Evolutionary conservation across 2,797 vertebrate genomes (phyloP), one percentile per base, ranked within the genome.

Genomic region (Eurystomus glaucurus): DNA sequence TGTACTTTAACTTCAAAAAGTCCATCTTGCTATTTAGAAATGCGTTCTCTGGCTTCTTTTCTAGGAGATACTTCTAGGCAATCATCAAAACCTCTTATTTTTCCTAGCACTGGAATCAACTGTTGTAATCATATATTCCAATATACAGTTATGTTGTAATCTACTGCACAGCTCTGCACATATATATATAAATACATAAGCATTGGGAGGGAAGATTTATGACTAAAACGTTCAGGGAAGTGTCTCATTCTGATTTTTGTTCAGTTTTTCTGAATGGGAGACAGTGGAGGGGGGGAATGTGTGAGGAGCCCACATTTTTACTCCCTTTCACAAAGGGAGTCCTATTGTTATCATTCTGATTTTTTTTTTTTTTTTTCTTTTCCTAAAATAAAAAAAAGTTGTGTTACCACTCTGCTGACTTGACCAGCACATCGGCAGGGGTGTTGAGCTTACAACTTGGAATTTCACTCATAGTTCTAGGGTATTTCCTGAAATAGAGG

Each of bases 1-100:
- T 85, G 43, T 88, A 88, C 77, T 90, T 88, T 88, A 91, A 72
- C 79, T 43, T 90, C 69, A 84, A 78, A 71, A 81, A 71, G 68
- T 81, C 62, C 54, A 39, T 72, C 50, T 66, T 90, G 45, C 46
- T 88, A 66, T 75, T 94, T 90, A 91, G 68, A 96, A 89, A 57
- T 81, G 41, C 5, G 9, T 58, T 88, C n/a, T 90, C 58, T 86
- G 65, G 50, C 17, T 94, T 88, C 95, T 94, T 93, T 90, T 25
- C 25, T 22, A 23, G 35, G 50, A 75, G 9, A 2, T 60, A 29
- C 90, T 92, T 90, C 72, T 54, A 66, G 50, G 17, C 17, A 28
- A 23, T 90, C 48, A 33, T 71, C 61, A 80, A 83, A 88, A 82
- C 11, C 25, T 37, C 15, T 5, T 50, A 18, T 81, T 92, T 86